phyloP scores from a whole-genome alignment of 2,797 vertebrate species.

The Brachymystax lenok region DNA sequence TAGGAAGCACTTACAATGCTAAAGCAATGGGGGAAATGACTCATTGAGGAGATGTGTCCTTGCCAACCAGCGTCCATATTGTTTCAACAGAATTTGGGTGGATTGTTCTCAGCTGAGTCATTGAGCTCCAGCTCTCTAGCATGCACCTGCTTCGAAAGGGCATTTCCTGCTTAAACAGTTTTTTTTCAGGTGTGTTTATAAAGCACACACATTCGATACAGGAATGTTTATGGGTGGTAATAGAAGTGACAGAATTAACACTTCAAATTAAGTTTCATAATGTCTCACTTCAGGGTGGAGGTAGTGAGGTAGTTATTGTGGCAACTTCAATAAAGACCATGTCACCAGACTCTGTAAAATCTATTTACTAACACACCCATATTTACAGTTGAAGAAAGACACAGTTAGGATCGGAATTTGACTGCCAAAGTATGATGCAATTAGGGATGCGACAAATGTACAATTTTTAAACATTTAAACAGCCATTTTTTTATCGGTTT shows the following conservation, averaged over 20 bases:
- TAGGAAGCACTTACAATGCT: conserved; percentile 12
- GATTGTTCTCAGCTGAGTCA: conserved; percentile 27
- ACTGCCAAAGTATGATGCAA: not conserved
- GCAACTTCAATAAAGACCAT: not conserved
- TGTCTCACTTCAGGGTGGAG: conserved; percentile 22
- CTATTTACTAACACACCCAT: not conserved
- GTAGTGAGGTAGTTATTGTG: not conserved
- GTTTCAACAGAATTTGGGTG: not conserved
- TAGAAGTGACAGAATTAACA: not conserved
- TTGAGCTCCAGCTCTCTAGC: conserved; percentile 10
- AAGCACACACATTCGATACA: no score
- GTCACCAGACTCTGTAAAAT: not conserved
- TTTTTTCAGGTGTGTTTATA: not conserved
- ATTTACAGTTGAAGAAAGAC: not conserved
- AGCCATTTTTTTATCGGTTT: no score
- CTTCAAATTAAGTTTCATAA: conserved; percentile 23
- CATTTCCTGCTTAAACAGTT: conserved; percentile 23
- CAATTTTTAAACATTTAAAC: no score
- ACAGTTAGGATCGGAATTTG: not conserved
- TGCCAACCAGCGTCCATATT: conserved; percentile 10
- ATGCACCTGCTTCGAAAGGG: conserved; percentile 20
- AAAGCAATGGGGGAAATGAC: conserved; percentile 8
- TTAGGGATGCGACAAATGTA: no score
- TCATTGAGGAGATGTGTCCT: not conserved
- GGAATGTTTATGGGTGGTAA: not conserved